Evolutionary conservation across 2,113 vertebrate species (phyloP), one percentile per base, ranked within the genome.

Genomic region (Chloroceryle aenea): DNA sequence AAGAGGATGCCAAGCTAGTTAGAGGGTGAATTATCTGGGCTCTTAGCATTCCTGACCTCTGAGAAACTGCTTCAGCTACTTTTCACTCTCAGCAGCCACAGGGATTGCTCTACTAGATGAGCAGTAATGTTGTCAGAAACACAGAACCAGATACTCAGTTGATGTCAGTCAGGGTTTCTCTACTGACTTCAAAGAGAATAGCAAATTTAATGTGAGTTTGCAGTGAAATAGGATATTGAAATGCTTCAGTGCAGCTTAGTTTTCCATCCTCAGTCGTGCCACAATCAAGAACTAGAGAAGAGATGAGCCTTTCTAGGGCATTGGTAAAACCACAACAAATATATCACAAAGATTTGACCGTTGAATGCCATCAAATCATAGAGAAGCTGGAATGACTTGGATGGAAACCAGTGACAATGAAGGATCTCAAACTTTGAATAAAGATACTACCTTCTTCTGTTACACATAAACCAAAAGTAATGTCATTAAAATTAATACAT

Each of bases 181-280:
- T 86, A 72, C 79, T 77, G 83, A 91, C 93, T 96, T 97, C 95
- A 93, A 95, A 96, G 82, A 92, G 90, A 96, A 95, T 88, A 88
- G 64, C 68, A 96, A 96, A 93, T 90, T 88, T 90, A 91, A 92
- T 83, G 72, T 52, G 76, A 83, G 55, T 91, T 87, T 95, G 82
- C 82, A 96, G 63, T 63, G 78, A 94, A 96, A 93, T 52, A 47
- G 78, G 63, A 80, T 91, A 90, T 78, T 88, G 77, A 96, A 96
- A 96, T 89, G 71, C 78, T 89, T 96, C 62, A 53, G 58, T n/a
- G 74, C 45, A 85, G 66, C 71, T 79, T 87, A 78, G 58, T 85
- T 93, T 94, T 94, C 75, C 52, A 86, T 96, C 61, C 81, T 91
- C 48, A 36, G 53, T 74, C 78, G 95, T 4, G 8, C 63, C 67